Evolutionary conservation across 1,140 invertebrate genomes (phyloP).

Genomic region (Leptopilina clavipes): DNA sequence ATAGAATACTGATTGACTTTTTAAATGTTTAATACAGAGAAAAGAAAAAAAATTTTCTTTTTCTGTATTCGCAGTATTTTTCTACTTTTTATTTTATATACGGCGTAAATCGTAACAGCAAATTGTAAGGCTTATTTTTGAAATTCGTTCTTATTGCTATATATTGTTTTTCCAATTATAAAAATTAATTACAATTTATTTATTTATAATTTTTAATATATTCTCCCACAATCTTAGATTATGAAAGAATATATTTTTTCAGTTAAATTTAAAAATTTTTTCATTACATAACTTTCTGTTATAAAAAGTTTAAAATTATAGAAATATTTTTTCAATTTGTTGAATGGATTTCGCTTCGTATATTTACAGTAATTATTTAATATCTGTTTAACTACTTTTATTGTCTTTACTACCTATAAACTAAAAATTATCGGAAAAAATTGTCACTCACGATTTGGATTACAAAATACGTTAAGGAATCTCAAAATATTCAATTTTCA

Average conservation of each 20-base stretch:
- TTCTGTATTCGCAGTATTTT: constrained; percentile 29
- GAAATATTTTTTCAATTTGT: not conserved
- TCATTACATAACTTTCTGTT: too few relatives aligned
- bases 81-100: constrained; percentile 18
- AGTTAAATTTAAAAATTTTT: too few relatives aligned
- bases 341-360: not conserved
- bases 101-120: constrained; percentile 36
- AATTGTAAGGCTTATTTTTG: constrained; percentile 35
- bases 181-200: not conserved
- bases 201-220: not conserved
- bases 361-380: constrained; percentile 38
- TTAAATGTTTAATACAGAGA: constrained; percentile 3
- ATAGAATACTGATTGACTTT: constrained; percentile 30
- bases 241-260: not conserved
- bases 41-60: constrained; percentile 19
- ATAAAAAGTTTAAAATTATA: not conserved
- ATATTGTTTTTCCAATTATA: not conserved
- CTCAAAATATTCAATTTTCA: not conserved
- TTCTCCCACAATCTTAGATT: too few relatives aligned
- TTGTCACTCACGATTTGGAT: not conserved
- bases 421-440: constrained; percentile 36
- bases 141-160: not conserved
- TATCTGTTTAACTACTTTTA: constrained; percentile 14
- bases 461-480: not conserved
- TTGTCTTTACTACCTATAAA: constrained; percentile 25